Conservation (phyloP, 2,888 invertebrate genomes). For the Apeira syringaria region DNA sequence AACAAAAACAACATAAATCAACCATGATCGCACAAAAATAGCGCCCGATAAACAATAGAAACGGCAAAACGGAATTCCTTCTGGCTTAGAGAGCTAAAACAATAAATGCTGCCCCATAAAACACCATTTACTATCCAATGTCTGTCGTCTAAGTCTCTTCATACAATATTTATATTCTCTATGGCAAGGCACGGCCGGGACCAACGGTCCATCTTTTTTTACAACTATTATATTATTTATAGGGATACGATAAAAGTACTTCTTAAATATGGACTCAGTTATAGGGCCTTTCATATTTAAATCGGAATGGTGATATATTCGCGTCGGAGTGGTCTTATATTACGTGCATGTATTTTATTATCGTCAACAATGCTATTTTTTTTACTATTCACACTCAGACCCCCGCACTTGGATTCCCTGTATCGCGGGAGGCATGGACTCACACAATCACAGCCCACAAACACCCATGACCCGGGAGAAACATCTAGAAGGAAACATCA, state of each 20-base stretch:
- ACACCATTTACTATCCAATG: constrained; percentile 73
- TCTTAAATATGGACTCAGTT: constrained; percentile 27
- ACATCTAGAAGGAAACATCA: no score
- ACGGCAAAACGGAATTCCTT: constrained; percentile 44
- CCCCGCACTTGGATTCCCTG: no score
- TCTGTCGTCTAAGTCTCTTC: constrained; percentile 66
- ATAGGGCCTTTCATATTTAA: constrained; percentile 26
- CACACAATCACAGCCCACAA: no score
- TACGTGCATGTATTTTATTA: constrained; percentile 10
- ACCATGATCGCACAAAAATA: constrained; percentile 31
- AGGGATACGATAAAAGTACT: constrained; percentile 28
- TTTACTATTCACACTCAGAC: no score
- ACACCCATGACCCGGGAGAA: no score
- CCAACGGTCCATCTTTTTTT: constrained; percentile 39
- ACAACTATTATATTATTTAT: constrained; percentile 45
- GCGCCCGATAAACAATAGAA: constrained; percentile 53
- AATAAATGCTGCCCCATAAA: constrained; percentile 76
- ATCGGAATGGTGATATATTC: constrained; percentile 23
- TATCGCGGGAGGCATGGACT: no score
- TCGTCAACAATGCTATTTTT: no score
- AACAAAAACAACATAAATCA: constrained; percentile 36
- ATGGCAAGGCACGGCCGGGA: constrained; percentile 31
- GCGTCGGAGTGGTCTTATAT: constrained; percentile 9
- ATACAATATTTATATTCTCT: constrained; percentile 73
- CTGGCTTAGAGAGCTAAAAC: constrained; percentile 63